Base-by-base conservation (phyloP, 2,113 vertebrate genomes). In the Cinclus mexicanus region DNA sequence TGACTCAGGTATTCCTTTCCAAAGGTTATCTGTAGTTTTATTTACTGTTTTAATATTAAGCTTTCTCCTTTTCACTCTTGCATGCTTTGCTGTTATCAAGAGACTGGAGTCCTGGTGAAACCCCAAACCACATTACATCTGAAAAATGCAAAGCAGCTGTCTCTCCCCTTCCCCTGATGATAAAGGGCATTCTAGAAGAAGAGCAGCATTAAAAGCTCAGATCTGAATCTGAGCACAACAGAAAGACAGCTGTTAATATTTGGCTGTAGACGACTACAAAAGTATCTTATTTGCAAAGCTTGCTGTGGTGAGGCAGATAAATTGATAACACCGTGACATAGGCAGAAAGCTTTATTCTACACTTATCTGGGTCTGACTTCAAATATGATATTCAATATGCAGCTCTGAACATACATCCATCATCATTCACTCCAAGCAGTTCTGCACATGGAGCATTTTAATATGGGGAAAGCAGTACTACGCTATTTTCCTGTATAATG, bases 211-310 rank as follows among this genome's bases (percentile, higher is more conserved):
- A 90, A 95, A 94, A 91, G 92, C 93, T 91, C 83, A 60, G 94
- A 96, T 95, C 85, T 82, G 87, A 90, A 78, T 97, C 90, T 55
- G 83, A 91, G 87, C 72, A 91, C 88, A 94, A 97, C 61, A 87
- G 80, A 97, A 64, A 96, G 84, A 72, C 97, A 98, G 95, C 91
- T 97, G 96, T 96, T 97, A 90, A 94, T 87, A 94, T 93, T 94
- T 97, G 79, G 97, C 89, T 22, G 79, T 69, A 59, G 75, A 78
- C 63, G 83, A 87, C 78, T 77, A 69, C 87, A 90, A 94, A 98
- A 97, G 94, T 93, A 95, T 95, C 96, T 97, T 94, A 97, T 96
- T 97, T 97, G 94, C 83, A 96, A 97, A 97, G 91, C 94, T 83
- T 90, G 3, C 75, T 92, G 81, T 87, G 70, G 71, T 25, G 59